A percentile compares a stretch with the other conserved stretches of the same genome.
phyloP scores from a whole-genome alignment of 2,888 invertebrate species.

The Chalcosyrphus nemorum region DNA sequence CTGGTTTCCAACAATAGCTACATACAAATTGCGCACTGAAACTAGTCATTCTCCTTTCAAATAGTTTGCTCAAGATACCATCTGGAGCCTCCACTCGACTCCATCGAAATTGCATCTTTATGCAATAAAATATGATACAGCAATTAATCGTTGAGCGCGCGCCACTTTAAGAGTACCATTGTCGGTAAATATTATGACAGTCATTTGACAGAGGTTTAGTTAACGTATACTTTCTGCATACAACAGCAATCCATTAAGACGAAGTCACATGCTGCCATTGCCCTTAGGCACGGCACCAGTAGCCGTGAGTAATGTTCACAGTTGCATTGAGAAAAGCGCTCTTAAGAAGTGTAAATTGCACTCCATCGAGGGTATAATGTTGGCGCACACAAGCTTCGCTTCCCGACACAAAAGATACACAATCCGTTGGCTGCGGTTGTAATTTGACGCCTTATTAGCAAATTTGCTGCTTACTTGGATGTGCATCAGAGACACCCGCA shows the following conservation, averaged over 20 bases:
- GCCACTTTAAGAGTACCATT: not conserved
- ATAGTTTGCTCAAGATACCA: not conserved
- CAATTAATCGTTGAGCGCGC: not conserved
- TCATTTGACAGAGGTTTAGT: not conserved
- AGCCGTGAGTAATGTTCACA: no score
- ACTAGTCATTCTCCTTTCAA: no score
- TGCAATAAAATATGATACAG: not conserved
- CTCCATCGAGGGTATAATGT: not conserved
- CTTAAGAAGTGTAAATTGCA: not conserved
- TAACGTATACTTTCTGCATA: not conserved
- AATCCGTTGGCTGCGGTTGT: not conserved
- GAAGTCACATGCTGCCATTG: not conserved
- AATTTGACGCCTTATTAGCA: constrained; percentile 52
- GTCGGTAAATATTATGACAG: not conserved
- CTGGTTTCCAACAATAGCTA: no score
- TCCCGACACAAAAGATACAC: not conserved
- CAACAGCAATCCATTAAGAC: not conserved
- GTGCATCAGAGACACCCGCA: constrained; percentile 9
- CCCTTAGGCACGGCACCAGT: not conserved
- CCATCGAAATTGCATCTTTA: not conserved
- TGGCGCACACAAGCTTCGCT: not conserved
- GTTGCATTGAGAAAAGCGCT: not conserved
- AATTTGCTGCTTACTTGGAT: constrained; percentile 29
- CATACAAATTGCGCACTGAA: no score
- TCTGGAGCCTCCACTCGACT: not conserved